Percentiles rank a stretch among this genome's conserved stretches.
Conservation (phyloP, 2,888 invertebrate species). For the Dugesia japonica region DNA sequence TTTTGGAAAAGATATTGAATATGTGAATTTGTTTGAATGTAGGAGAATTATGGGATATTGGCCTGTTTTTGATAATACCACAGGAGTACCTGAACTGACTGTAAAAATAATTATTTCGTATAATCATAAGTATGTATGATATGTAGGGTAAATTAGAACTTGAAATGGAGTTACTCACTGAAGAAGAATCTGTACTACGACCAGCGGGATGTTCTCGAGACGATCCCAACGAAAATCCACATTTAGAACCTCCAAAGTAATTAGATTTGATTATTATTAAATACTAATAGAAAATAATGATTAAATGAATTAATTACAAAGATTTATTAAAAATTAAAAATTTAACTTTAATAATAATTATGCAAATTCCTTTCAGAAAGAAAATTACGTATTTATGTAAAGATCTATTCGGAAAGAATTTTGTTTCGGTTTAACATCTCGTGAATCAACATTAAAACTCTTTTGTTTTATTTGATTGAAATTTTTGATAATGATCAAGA, state of each 20-base stretch:
- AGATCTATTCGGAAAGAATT: too few relatives aligned
- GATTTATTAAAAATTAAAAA: too few relatives aligned
- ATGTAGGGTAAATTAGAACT: constrained; percentile 48
- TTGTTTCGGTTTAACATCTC: too few relatives aligned
- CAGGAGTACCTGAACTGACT: neutral
- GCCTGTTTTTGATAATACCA: constrained; percentile 58
- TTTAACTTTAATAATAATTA: too few relatives aligned
- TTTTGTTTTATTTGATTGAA: too few relatives aligned
- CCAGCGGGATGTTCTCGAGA: constrained; percentile 50
- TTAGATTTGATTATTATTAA: constrained; percentile 32
- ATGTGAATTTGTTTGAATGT: constrained; percentile 73
- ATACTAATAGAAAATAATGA: too few relatives aligned
- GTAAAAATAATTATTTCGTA: neutral
- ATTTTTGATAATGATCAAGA: too few relatives aligned
- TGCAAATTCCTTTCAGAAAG: too few relatives aligned
- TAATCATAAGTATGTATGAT: neutral
- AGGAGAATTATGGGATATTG: constrained; percentile 76
- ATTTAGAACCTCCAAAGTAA: constrained; percentile 48
- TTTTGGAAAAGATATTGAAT: constrained; percentile 45
- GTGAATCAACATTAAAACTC: too few relatives aligned
- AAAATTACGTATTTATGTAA: too few relatives aligned
- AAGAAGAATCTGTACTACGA: constrained; percentile 40
- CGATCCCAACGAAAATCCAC: constrained; percentile 48
- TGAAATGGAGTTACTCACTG: constrained; percentile 45
- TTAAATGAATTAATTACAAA: too few relatives aligned